Percentiles rank a stretch among this genome's conserved stretches.
These are phyloP conservation scores for Todiramphus chloris DNA, from an alignment of 2,113 vertebrate species.

Conservation along the genomic window DNA sequence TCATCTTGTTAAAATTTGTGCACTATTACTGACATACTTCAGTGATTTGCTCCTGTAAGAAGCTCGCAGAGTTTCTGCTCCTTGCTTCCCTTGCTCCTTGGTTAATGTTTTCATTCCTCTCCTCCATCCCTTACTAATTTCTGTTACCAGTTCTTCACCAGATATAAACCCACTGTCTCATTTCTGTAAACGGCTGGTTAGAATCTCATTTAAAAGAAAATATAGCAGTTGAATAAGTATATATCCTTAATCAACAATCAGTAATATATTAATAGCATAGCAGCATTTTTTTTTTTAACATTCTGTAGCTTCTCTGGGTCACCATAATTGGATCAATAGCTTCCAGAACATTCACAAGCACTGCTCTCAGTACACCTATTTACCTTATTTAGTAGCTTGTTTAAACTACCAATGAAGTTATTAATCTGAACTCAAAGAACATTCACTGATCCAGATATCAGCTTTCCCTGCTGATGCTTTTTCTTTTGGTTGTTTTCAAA, in stretches of 20 bases:
- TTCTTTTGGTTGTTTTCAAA: not conserved
- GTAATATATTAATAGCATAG: not conserved
- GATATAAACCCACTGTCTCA: not conserved
- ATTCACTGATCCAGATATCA: not conserved
- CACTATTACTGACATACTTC: not conserved
- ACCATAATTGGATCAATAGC: not conserved
- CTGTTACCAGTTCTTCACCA: not conserved
- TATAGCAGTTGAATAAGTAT: not conserved
- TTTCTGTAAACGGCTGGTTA: not conserved
- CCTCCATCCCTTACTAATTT: not conserved
- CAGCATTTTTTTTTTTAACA: not conserved
- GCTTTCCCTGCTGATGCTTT: not conserved
- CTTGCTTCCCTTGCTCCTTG: not conserved
- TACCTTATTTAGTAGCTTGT: not conserved
- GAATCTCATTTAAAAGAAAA: not conserved
- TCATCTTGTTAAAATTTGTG: not conserved
- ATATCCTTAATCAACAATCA: not conserved
- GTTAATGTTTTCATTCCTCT: not conserved
- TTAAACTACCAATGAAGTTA: not conserved
- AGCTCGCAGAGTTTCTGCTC: not conserved
- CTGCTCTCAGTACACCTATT: not conserved
- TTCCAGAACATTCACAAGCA: not conserved
- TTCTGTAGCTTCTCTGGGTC: not conserved
- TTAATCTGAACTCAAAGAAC: not conserved
- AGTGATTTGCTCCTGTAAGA: not conserved